phyloP scores from a whole-genome alignment of 1,140 invertebrate genomes.

The Eurosta solidaginis region DNA sequence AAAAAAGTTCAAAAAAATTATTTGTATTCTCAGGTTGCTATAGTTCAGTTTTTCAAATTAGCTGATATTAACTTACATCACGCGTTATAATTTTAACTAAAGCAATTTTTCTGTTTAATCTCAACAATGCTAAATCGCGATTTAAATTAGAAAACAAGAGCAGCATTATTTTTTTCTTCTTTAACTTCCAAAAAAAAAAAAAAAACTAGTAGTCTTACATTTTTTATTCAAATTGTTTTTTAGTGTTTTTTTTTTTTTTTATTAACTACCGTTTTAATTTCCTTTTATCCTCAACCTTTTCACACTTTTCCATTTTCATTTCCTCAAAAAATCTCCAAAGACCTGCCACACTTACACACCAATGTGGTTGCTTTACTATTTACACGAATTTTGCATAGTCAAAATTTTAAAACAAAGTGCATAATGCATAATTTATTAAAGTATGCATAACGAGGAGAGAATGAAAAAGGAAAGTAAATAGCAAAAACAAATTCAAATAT shows the following conservation, averaged over 20 bases:
- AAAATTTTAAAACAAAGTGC: constrained; percentile 13
- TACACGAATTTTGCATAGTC: constrained; percentile 7
- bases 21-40: too few species aligned
- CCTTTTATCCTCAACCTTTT: constrained; percentile 11
- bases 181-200: too few species aligned
- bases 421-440: constrained; percentile 25
- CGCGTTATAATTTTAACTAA: too few species aligned
- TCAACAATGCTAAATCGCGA: too few species aligned
- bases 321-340: background rate
- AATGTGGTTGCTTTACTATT: background rate
- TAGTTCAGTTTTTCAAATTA: too few species aligned
- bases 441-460: background rate
- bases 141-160: background rate
- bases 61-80: too few species aligned
- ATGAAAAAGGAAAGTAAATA: background rate
- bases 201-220: too few species aligned
- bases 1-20: too few species aligned
- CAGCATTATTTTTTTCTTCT: background rate
- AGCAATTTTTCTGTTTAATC: too few species aligned
- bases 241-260: too few species aligned
- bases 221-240: background rate
- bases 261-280: constrained; percentile 16
- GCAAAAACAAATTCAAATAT: background rate
- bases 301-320: background rate
- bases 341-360: background rate